A percentile compares a stretch with the other conserved stretches of the same genome.
phyloP scores from a whole-genome alignment of 1,140 invertebrate genomes.

The Elysia chlorotica region DNA sequence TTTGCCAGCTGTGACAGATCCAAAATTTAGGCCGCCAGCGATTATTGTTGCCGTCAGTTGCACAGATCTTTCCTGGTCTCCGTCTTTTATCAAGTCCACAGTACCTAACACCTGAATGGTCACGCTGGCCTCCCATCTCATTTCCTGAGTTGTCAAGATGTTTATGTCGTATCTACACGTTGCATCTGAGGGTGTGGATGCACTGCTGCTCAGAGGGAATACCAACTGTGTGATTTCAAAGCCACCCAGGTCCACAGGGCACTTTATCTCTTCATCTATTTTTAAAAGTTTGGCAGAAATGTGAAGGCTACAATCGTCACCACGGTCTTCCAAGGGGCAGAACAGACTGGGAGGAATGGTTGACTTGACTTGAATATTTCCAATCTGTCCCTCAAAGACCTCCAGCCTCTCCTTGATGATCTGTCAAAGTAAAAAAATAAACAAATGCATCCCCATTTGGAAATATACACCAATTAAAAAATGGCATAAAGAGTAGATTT shows the following conservation, averaged over 20 bases:
- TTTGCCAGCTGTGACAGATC: constrained; percentile 17
- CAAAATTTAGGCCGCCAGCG: not conserved
- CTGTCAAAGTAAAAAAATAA: no score
- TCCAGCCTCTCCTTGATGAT: constrained; percentile 25
- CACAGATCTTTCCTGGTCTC: constrained; percentile 29
- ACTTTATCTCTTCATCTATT: constrained; percentile 33
- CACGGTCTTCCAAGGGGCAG: constrained; percentile 33
- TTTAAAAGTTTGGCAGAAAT: no score
- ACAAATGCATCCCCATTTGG: no score
- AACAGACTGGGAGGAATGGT: constrained; percentile 37
- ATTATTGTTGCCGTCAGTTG: constrained; percentile 22
- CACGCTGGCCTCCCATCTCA: no score
- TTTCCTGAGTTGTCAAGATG: constrained; percentile 30
- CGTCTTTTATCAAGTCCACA: constrained; percentile 39
- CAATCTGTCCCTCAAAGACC: constrained; percentile 35
- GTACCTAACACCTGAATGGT: constrained; percentile 35
- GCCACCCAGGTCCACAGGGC: constrained; percentile 30
- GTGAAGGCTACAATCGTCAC: constrained; percentile 33
- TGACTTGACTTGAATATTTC: constrained; percentile 24
- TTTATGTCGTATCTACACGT: no score
- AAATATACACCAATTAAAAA: no score
- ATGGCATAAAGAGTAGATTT: no score
- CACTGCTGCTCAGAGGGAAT: no score
- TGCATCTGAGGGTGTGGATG: no score
- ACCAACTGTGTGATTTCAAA: constrained; percentile 33